Evolutionary conservation across 2,797 vertebrate species (phyloP).

Genomic region (Sparus aurata): DNA sequence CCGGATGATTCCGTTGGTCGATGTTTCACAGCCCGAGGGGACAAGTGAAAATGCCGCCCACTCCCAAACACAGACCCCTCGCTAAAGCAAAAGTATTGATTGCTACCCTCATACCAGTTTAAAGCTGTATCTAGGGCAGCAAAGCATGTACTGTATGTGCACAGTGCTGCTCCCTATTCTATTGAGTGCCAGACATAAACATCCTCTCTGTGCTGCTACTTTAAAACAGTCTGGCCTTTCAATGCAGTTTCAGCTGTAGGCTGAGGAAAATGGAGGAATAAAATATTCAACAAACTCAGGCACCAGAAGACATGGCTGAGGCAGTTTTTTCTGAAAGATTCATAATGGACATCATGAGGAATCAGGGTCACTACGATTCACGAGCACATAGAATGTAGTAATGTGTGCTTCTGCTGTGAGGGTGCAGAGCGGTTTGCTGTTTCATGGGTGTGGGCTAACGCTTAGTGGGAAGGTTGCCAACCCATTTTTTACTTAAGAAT

Average conservation of each 20-base stretch:
- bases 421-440: slow-evolving; percentile 1
- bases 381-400: slow-evolving; percentile 1
- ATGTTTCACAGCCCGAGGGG: slow-evolving; percentile 66
- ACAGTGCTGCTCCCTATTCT: slow-evolving; percentile 15
- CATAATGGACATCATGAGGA: slow-evolving; percentile 68
- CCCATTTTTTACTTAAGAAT: not conserved
- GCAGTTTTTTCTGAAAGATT: slow-evolving; percentile 82
- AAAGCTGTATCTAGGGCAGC: slow-evolving; percentile 54
- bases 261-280: slow-evolving; percentile 67
- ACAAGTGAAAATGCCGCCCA: slow-evolving; percentile 52
- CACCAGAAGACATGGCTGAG: slow-evolving; percentile 65
- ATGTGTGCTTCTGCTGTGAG: slow-evolving; percentile 1
- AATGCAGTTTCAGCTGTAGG: slow-evolving; percentile 31
- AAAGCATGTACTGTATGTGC: slow-evolving; percentile 15
- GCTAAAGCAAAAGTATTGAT: slow-evolving; percentile 68
- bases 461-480: not conserved
- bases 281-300: slow-evolving; percentile 75
- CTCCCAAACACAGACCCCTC: slow-evolving; percentile 48
- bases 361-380: slow-evolving; percentile 62
- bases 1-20: slow-evolving; percentile 46
- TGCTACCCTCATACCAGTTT: slow-evolving; percentile 34
- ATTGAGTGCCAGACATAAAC: slow-evolving; percentile 22
- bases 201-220: slow-evolving; percentile 28
- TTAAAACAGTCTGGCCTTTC: slow-evolving; percentile 11
- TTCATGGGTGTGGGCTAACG: not conserved